These are phyloP conservation scores for Vulpes vulpes DNA, from an alignment of 2,113 vertebrate species.

Conservation along the genomic window DNA sequence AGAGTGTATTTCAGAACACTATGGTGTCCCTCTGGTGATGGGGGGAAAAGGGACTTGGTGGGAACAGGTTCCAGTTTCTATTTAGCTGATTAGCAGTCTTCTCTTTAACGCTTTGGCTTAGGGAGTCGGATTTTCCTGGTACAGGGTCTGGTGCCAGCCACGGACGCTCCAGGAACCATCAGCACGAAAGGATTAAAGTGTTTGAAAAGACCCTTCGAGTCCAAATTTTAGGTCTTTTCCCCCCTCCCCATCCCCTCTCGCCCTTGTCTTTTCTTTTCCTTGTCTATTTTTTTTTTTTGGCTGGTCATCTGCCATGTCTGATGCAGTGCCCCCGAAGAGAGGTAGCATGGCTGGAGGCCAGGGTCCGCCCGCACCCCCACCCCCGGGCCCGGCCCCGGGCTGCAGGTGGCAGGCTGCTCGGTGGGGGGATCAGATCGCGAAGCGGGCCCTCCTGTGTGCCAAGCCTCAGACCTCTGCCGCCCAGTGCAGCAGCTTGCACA, in stretches of 20 bases:
- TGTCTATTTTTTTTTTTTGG: slow-evolving; percentile 77
- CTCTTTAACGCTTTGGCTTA: slow-evolving; percentile 85
- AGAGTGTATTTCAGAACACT: slow-evolving; percentile 84
- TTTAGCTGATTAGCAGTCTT: slow-evolving; percentile 90
- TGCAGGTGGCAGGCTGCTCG: slow-evolving; percentile 87
- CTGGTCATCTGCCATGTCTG: slow-evolving; percentile 82
- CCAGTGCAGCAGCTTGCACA: slow-evolving; percentile 86
- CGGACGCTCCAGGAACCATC: slow-evolving; percentile 82
- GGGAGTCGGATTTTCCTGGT: slow-evolving; percentile 83
- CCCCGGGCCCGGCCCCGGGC: slow-evolving; percentile 76
- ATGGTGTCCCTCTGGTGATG: slow-evolving; percentile 86
- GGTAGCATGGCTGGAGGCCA: slow-evolving; percentile 90
- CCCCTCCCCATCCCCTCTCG: neutral
- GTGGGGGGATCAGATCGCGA: slow-evolving; percentile 82
- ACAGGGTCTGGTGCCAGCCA: slow-evolving; percentile 82
- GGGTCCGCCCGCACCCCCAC: slow-evolving; percentile 86
- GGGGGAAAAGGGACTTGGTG: slow-evolving; percentile 78
- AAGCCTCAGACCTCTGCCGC: slow-evolving; percentile 82
- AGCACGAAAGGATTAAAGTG: slow-evolving; percentile 88
- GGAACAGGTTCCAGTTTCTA: slow-evolving; percentile 88
- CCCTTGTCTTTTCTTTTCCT: slow-evolving; percentile 37
- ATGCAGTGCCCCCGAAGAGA: slow-evolving; percentile 88
- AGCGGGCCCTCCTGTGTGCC: slow-evolving; percentile 81
- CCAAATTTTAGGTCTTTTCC: slow-evolving; percentile 84
- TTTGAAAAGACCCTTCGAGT: slow-evolving; percentile 87